Evolutionary conservation across 2,113 vertebrate species (phyloP), one percentile per base, ranked within the genome.

Genomic region (Hypocryptadius cinnamomeus): DNA sequence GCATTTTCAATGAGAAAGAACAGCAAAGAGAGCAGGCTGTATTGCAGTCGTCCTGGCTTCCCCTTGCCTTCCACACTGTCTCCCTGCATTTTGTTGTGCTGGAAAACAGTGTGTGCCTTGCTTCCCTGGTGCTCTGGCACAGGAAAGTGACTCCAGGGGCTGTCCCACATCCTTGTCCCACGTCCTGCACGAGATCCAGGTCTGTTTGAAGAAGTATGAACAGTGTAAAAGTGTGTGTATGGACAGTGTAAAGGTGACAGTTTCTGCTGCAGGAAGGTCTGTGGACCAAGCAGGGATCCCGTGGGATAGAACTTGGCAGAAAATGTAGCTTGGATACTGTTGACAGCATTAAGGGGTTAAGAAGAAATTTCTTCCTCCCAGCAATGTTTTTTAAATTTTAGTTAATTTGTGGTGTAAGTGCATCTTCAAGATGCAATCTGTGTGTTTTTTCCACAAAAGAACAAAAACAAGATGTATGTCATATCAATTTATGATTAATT

Each of bases 281-380:
- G 2, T 35, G 45, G 56, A 50, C 10, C 0, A 0, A 56, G 12
- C 15, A 65, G 23, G 35, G 28, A 47, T 9, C 12, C 35, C 9
- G 8, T 13, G 45, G 74, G 16, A n/a, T 68, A 33, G 37, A 88
- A 60, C 5, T 6, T 59, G 22, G 20, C 24, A 50, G 47, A 63
- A 51, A 86, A 51, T 0, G 1, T 40, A 78, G 25, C 60, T 79
- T 20, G 37, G 40, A 12, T 48, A 4, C 40, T 57, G 20, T 8
- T 61, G 35, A 11, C 11, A 79, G 60, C 15, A 79, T 33, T 27
- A 61, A 20, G 5, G 27, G 18, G 15, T 72, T 81, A 40, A 72
- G 21, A 24, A 74, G 18, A 42, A 39, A 37, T 60, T 85, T 54
- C 14, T 73, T 59, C 10, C 77, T 74, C 28, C n/a, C 23, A n/a